Conservation (phyloP, 2,888 invertebrate genomes). For the Eurytoma californica region DNA sequence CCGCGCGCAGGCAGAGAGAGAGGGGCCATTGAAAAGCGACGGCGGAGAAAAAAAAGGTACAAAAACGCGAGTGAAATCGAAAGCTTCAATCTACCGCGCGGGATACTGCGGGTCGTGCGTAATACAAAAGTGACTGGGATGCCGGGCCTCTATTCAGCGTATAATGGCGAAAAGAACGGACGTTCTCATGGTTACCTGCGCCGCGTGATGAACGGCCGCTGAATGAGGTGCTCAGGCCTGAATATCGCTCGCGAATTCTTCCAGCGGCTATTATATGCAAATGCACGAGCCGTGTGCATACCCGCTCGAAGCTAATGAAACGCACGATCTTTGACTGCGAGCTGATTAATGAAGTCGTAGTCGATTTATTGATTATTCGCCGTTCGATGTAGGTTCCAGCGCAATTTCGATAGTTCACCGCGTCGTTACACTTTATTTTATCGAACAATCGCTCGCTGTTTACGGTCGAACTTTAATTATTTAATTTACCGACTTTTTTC, state of each 20-base stretch:
- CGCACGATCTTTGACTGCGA: constrained; percentile 4
- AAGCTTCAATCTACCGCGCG: constrained; percentile 32
- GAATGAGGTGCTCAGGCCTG: constrained; percentile 14
- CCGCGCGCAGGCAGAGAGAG: constrained; percentile 10
- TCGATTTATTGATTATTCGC: neutral
- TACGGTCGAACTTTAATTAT: neutral
- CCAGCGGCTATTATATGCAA: constrained; percentile 3
- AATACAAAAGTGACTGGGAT: constrained; percentile 46
- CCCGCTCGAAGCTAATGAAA: constrained; percentile 13
- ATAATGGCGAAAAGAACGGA: constrained; percentile 27
- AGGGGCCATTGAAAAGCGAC: constrained; percentile 14
- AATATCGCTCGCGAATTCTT: constrained; percentile 29
- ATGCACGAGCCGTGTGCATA: neutral
- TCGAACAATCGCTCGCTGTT: neutral
- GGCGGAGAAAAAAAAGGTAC: neutral
- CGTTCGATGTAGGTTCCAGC: neutral
- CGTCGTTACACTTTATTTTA: neutral
- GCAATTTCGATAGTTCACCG: neutral
- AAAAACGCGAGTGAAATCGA: constrained; percentile 20
- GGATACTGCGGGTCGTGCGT: constrained; percentile 8
- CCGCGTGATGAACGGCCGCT: constrained; percentile 4
- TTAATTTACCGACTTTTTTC: constrained; percentile 8
- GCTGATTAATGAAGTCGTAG: neutral
- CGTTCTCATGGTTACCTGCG: constrained; percentile 42
- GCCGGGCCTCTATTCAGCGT: constrained; percentile 34